Evolutionary conservation across 2,888 invertebrate genomes (phyloP).

Genomic region (Frankliniella intonsa): DNA sequence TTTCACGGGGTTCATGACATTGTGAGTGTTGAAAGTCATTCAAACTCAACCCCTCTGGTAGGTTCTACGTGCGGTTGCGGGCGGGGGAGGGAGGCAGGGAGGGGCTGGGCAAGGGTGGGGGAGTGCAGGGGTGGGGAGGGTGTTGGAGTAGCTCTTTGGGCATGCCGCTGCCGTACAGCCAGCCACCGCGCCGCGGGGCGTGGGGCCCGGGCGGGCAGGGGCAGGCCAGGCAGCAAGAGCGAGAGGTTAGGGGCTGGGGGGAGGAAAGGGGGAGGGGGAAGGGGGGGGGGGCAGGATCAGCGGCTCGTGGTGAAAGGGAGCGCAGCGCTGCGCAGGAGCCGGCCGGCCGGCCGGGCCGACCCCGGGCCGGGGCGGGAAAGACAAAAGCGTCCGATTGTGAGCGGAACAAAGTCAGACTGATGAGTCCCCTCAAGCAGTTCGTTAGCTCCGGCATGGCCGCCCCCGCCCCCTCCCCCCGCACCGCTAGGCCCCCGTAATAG

Average conservation of each 20-base stretch:
- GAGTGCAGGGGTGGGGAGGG: background rate
- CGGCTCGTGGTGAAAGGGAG: background rate
- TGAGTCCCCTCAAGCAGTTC: slow-evolving; percentile 11
- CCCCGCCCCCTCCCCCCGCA: too few species aligned
- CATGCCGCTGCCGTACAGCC: too few species aligned
- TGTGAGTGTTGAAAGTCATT: too few species aligned
- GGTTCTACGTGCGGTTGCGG: background rate
- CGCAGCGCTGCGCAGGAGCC: background rate
- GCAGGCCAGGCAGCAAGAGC: background rate
- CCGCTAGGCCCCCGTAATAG: background rate
- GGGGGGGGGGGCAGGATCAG: background rate
- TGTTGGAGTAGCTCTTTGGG: background rate
- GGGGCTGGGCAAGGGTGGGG: background rate
- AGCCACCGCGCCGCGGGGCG: too few species aligned
- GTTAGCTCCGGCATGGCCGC: background rate
- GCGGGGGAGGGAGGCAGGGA: background rate
- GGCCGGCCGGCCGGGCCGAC: too few species aligned
- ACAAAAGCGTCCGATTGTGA: slow-evolving; percentile 9
- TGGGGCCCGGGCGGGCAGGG: too few species aligned
- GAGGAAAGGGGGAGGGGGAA: background rate
- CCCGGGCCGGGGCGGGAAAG: background rate
- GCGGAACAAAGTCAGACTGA: background rate
- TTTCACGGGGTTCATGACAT: too few species aligned
- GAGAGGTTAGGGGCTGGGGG: background rate
- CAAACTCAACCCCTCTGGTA: too few species aligned